phyloP scores from a whole-genome alignment of 2,888 invertebrate genomes.

The Nymphalis urticae region DNA sequence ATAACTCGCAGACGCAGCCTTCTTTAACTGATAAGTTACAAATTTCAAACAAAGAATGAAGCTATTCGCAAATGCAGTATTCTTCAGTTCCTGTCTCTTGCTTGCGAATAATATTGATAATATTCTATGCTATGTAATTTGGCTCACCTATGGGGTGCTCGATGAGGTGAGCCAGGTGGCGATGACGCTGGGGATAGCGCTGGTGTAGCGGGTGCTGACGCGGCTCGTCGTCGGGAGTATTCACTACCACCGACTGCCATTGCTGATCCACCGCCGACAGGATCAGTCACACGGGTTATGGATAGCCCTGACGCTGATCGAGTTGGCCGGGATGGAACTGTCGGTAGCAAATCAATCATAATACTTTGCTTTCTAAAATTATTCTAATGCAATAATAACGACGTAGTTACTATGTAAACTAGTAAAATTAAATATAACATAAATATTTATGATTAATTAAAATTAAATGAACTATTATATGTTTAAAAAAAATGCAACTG shows the following conservation, averaged over 20 bases:
- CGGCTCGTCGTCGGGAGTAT: conserved; percentile 81
- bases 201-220: conserved; percentile 89
- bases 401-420: no score
- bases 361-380: not conserved
- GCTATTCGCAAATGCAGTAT: no score
- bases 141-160: conserved; percentile 64
- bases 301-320: conserved; percentile 87
- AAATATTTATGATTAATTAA: not conserved
- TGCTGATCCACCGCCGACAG: conserved; percentile 82
- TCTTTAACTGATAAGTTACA: no score
- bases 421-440: not conserved
- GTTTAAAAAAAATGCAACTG: not conserved
- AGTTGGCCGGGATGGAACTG: conserved; percentile 87
- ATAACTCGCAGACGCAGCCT: no score
- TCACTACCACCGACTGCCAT: conserved; percentile 82
- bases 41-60: no score
- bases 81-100: no score
- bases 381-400: not conserved
- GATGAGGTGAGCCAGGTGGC: conserved; percentile 84
- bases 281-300: conserved; percentile 82
- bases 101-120: no score
- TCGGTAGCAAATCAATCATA: conserved; percentile 15
- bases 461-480: no score
- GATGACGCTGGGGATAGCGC: conserved; percentile 88
- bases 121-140: not conserved